Evolutionary conservation across 2,888 invertebrate genomes (phyloP), one percentile per base, ranked within the genome.

Genomic region (Ochropleura leucogaster): DNA sequence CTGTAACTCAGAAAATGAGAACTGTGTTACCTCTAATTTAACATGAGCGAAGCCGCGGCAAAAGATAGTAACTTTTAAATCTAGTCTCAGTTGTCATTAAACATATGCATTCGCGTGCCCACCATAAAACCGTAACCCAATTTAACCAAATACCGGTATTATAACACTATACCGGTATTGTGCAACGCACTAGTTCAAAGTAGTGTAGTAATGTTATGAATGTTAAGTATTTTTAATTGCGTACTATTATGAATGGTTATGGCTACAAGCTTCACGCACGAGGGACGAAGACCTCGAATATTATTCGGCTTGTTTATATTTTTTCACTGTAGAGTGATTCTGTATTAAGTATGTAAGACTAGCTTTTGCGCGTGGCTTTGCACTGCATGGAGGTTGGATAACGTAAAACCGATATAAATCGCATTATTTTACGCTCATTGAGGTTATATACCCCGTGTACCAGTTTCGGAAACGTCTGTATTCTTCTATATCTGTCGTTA

Each of bases 161-260:
- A 30, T 12, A 51, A 30, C 42, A n/a, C 7, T 9, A 62, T 71
- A 66, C 10, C 42, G 64, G 46, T 67, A 74, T 76, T 78, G 68
- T 70, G 73, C 44, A 79, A 73, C 44, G 10, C 18, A 68, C 69
- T 67, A 72, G 53, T 68, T 77, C 46, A 20, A 42, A 78, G 62
- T 49, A 79, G 65, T 65, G 42, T 47, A n/a, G 59, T 44, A 57
- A 46, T 63, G 46, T 75, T 84, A 84, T 72, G 70, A 68, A 80
- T 80, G n/a, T 71, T 71, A 83, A 68, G 80, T 60, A 75, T 66
- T 80, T 65, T 57, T 66, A 79, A 77, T 81, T 81, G 69, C 62
- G 53, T 49, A 60, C 44, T 78, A 60, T 74, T 55, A 81, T 69
- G 67, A 68, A 57, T 79, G 16, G 44, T 74, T 76, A 80, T 65